Conservation (phyloP, 2,888 invertebrate genomes). For the Exocentrus adspersus region DNA sequence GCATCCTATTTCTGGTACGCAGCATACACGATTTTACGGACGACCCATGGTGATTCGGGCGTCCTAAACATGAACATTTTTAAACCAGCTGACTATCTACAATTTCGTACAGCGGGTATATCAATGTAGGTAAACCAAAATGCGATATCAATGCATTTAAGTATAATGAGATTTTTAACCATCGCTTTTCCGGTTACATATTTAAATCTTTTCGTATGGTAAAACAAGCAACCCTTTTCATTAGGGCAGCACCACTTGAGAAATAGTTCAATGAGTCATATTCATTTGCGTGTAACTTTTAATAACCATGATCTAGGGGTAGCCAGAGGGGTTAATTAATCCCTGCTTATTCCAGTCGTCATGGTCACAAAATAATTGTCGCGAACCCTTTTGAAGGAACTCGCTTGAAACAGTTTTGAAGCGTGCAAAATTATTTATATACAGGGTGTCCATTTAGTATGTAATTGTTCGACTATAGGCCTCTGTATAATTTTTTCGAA, state of each 20-base stretch:
- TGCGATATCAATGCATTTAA: too few relatives aligned
- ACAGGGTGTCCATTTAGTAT: too few relatives aligned
- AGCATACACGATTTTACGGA: too few relatives aligned
- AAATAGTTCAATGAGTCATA: slow-evolving; percentile 57
- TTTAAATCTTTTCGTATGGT: background rate
- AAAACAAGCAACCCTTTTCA: slow-evolving; percentile 17
- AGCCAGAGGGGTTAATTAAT: slow-evolving; percentile 62
- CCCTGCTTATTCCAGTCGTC: slow-evolving; percentile 58
- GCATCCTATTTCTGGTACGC: too few relatives aligned
- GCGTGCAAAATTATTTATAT: slow-evolving; percentile 11
- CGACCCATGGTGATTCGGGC: too few relatives aligned
- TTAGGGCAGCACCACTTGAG: slow-evolving; percentile 47
- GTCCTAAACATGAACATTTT: too few relatives aligned
- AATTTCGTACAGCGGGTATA: too few relatives aligned
- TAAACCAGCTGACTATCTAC: too few relatives aligned
- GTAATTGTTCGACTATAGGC: too few relatives aligned
- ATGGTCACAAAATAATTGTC: slow-evolving; percentile 60
- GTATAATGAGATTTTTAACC: too few relatives aligned
- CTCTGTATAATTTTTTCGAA: too few relatives aligned
- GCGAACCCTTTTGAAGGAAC: slow-evolving; percentile 40
- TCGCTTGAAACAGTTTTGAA: slow-evolving; percentile 8
- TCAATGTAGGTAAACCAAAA: too few relatives aligned
- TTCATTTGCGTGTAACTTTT: slow-evolving; percentile 60
- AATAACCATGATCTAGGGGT: slow-evolving; percentile 54
- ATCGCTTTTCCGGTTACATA: background rate